A percentile compares a stretch with the other conserved stretches of the same genome.
phyloP scores from a whole-genome alignment of 2,888 invertebrate genomes.

The Rhingia rostrata region DNA sequence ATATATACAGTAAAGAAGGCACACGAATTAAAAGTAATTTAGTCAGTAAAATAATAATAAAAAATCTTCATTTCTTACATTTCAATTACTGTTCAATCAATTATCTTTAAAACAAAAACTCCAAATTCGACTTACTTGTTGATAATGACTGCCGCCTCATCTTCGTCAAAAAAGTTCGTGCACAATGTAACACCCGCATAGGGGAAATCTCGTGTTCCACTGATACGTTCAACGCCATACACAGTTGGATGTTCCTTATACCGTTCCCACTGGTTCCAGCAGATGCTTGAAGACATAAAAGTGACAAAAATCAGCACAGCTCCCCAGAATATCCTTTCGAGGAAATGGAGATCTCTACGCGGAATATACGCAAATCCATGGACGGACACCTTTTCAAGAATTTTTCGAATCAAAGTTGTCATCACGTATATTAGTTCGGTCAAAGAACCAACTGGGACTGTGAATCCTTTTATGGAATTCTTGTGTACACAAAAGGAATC shows the following conservation, averaged over 20 bases:
- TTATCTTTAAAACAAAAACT: not conserved
- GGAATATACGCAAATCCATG: constrained; percentile 80
- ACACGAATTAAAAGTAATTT: no score
- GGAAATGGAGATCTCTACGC: constrained; percentile 78
- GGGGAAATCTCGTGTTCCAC: constrained; percentile 83
- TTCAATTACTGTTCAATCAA: not conserved
- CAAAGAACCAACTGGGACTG: not conserved
- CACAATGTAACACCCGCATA: constrained; percentile 84
- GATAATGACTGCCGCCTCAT: constrained; percentile 78
- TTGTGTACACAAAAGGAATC: not conserved
- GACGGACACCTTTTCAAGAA: constrained; percentile 78
- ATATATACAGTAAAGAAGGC: no score
- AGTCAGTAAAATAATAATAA: not conserved
- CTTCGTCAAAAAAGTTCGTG: constrained; percentile 80
- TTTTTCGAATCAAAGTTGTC: constrained; percentile 65
- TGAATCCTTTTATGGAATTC: constrained; percentile 51
- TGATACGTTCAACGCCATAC: constrained; percentile 84
- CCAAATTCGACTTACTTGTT: constrained; percentile 76
- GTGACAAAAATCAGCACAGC: constrained; percentile 76
- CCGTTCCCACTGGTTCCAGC: constrained; percentile 81
- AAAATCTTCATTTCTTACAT: not conserved
- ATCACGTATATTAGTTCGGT: constrained; percentile 8
- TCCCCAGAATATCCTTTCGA: constrained; percentile 79
- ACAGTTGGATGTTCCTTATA: constrained; percentile 84
- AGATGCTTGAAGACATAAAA: constrained; percentile 77